phyloP scores from a whole-genome alignment of 2,888 invertebrate species.

The Drosophila quasianomalipes region DNA sequence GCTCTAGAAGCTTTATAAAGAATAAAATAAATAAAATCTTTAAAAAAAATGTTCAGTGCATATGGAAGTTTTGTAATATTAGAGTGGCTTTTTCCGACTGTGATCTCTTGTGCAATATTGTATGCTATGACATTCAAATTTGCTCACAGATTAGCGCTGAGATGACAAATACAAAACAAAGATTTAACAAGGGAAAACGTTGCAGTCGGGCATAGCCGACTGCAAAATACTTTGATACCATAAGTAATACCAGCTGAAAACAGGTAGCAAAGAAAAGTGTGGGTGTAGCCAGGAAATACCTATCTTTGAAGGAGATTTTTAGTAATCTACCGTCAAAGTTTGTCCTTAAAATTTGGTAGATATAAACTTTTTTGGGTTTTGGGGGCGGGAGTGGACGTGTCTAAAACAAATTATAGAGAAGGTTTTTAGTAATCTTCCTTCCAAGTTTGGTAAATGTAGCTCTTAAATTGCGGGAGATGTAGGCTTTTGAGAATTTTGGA shows the following conservation, averaged over 20 bases:
- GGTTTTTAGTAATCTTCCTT: too few species aligned
- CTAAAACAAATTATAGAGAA: too few species aligned
- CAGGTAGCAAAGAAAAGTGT: background rate
- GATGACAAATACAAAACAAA: slow-evolving; percentile 31
- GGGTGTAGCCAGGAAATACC: too few species aligned
- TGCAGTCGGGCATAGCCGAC: background rate
- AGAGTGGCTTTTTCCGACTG: background rate
- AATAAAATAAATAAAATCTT: background rate
- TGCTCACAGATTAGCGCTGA: slow-evolving; percentile 33
- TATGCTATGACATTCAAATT: background rate
- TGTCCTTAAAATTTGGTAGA: too few species aligned
- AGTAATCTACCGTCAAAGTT: background rate
- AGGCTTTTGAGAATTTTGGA: background rate
- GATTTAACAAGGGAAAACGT: background rate
- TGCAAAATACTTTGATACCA: background rate
- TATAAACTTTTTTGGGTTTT: background rate
- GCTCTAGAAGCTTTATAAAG: background rate
- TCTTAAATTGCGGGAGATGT: background rate
- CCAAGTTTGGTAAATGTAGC: background rate
- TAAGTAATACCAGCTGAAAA: background rate
- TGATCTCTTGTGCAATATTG: background rate
- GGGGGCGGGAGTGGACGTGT: background rate
- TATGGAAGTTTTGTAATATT: background rate
- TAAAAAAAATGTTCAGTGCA: background rate
- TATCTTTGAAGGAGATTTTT: background rate